Conservation (phyloP, 2,113 vertebrate genomes). For the Delphinus delphis region DNA sequence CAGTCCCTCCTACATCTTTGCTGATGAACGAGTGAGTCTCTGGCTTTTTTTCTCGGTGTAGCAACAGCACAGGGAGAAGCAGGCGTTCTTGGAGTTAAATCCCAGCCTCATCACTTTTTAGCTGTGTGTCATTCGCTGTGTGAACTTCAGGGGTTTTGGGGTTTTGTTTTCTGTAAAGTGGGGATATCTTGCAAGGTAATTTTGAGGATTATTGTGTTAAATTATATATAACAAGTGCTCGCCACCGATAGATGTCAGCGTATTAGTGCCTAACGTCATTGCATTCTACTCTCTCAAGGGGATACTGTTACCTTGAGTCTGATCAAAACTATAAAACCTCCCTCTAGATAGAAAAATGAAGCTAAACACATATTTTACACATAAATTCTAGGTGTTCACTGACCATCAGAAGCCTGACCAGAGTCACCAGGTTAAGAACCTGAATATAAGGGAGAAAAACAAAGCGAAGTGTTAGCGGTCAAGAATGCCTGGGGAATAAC, state of each 20-base stretch:
- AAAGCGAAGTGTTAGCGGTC: not conserved
- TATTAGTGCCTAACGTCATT: not conserved
- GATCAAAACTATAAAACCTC: slow-evolving; percentile 29
- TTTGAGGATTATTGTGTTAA: not conserved
- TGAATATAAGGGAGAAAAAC: not conserved
- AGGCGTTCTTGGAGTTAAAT: not conserved
- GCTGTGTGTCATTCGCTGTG: not conserved
- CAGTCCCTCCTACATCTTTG: not conserved
- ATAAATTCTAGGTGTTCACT: not conserved
- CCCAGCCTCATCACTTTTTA: not conserved
- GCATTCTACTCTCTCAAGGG: not conserved
- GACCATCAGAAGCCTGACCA: not conserved
- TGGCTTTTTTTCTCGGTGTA: not conserved
- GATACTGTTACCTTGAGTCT: not conserved
- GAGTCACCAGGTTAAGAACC: not conserved
- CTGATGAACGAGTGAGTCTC: not conserved
- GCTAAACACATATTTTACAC: not conserved
- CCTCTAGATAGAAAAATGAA: not conserved
- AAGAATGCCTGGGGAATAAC: not conserved
- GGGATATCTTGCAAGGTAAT: not conserved
- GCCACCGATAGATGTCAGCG: not conserved
- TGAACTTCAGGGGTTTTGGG: not conserved
- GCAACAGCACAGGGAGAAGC: not conserved
- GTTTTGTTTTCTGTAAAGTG: not conserved
- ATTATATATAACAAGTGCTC: not conserved